Evolutionary conservation across 2,888 invertebrate genomes (phyloP).

Genomic region (Leistus spinibarbis): DNA sequence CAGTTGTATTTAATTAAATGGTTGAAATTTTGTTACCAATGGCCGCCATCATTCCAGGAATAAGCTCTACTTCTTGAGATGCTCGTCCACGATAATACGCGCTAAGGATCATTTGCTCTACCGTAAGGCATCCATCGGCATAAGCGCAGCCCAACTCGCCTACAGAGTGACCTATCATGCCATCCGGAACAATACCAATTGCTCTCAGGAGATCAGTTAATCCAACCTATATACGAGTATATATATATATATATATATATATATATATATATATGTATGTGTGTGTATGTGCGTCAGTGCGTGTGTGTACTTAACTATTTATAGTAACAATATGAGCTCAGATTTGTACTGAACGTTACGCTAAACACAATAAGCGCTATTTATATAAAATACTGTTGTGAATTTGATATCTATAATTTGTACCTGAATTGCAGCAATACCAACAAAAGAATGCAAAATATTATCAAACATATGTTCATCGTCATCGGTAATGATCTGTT

Average conservation of each 20-base stretch:
- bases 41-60: conserved; percentile 87
- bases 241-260: no score
- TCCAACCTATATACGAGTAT: no score
- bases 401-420: not conserved
- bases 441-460: conserved; percentile 73
- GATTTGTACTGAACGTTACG: no score
- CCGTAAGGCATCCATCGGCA: conserved; percentile 89
- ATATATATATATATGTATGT: no score
- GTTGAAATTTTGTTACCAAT: conserved; percentile 59
- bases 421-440: conserved; percentile 71
- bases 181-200: conserved; percentile 71
- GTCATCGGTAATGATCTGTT: conserved; percentile 64
- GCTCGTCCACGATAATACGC: conserved; percentile 84
- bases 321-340: no score
- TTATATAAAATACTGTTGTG: no score
- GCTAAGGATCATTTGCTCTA: conserved; percentile 83
- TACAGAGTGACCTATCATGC: conserved; percentile 87
- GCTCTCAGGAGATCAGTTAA: conserved; percentile 67
- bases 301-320: no score
- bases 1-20: not conserved
- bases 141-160: conserved; percentile 96
- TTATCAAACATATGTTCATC: conserved; percentile 66
- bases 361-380: no score
- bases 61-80: conserved; percentile 71
- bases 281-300: no score